Conservation (phyloP, 2,888 invertebrate species). For the Andrena dorsata region DNA sequence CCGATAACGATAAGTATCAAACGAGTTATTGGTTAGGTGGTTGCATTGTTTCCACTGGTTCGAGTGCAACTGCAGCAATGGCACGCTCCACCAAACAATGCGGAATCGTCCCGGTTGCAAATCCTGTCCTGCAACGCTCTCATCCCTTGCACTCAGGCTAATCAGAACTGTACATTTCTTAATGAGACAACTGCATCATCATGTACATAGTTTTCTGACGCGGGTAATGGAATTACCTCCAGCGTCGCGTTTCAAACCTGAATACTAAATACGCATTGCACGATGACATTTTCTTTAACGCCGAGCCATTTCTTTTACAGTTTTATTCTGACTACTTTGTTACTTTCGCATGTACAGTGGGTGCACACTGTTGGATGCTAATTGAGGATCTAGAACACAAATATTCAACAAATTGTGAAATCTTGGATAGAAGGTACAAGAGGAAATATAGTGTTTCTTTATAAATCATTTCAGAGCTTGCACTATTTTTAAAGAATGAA, state of each 20-base stretch:
- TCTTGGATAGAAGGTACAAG: not conserved
- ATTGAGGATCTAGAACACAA: not conserved
- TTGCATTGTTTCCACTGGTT: conserved; percentile 25
- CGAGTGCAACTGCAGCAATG: conserved; percentile 33
- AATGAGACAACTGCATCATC: conserved; percentile 55
- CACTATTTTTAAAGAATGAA: too few species aligned
- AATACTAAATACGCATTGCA: not conserved
- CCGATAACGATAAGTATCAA: conserved; percentile 37
- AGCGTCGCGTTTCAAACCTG: not conserved
- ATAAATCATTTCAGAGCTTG: too few species aligned
- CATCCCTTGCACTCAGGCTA: conserved; percentile 54
- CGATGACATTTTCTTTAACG: not conserved
- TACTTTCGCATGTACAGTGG: not conserved
- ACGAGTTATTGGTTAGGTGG: conserved; percentile 41
- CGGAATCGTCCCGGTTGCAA: conserved; percentile 45
- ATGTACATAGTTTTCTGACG: conserved; percentile 49
- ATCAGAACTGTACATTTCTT: conserved; percentile 62
- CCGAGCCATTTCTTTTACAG: not conserved
- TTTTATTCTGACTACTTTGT: not conserved
- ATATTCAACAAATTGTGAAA: too few species aligned
- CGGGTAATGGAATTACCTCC: conserved; percentile 42
- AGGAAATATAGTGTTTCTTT: not conserved
- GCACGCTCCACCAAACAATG: conserved; percentile 59
- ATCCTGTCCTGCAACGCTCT: conserved; percentile 53
- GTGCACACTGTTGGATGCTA: not conserved